A percentile compares a stretch with the other conserved stretches of the same genome.
phyloP scores from a whole-genome alignment of 2,797 vertebrate species.

The Moxostoma hubbsi region DNA sequence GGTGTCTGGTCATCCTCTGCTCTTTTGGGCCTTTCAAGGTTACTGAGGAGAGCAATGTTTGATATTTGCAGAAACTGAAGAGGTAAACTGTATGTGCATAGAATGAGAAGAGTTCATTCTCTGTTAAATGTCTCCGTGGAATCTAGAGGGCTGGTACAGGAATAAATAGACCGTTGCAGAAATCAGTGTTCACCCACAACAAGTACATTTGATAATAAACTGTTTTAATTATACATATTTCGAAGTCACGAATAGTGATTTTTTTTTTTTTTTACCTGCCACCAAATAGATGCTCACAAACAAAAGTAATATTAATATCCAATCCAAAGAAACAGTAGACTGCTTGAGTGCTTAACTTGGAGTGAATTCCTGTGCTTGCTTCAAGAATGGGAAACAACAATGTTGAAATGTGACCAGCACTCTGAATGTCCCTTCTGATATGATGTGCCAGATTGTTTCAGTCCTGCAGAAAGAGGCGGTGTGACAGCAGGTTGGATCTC shows the following conservation, averaged over 20 bases:
- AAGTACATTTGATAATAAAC: too few relatives aligned
- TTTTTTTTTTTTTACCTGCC: too few relatives aligned
- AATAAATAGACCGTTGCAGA: too few relatives aligned
- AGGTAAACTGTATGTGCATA: not conserved
- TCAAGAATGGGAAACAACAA: too few relatives aligned
- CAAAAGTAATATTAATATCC: too few relatives aligned
- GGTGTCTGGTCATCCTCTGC: slow-evolving; percentile 17
- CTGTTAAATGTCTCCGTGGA: not conserved
- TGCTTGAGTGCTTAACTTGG: too few relatives aligned
- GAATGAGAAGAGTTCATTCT: not conserved
- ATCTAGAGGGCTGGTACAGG: not conserved
- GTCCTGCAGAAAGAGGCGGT: slow-evolving; percentile 24
- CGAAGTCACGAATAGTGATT: too few relatives aligned
- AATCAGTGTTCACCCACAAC: too few relatives aligned
- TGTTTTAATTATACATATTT: too few relatives aligned
- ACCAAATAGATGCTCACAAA: too few relatives aligned
- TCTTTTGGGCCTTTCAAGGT: slow-evolving; percentile 11
- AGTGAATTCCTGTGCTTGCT: too few relatives aligned
- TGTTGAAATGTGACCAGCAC: not conserved
- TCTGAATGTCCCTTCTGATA: slow-evolving; percentile 6
- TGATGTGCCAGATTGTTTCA: slow-evolving; percentile 40
- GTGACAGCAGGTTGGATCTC: slow-evolving; percentile 43
- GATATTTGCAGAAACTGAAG: slow-evolving; percentile 27
- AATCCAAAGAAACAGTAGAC: too few relatives aligned
- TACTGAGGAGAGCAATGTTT: slow-evolving; percentile 5